phyloP scores from a whole-genome alignment of 1,140 invertebrate genomes.

The Riptortus pedestris region DNA sequence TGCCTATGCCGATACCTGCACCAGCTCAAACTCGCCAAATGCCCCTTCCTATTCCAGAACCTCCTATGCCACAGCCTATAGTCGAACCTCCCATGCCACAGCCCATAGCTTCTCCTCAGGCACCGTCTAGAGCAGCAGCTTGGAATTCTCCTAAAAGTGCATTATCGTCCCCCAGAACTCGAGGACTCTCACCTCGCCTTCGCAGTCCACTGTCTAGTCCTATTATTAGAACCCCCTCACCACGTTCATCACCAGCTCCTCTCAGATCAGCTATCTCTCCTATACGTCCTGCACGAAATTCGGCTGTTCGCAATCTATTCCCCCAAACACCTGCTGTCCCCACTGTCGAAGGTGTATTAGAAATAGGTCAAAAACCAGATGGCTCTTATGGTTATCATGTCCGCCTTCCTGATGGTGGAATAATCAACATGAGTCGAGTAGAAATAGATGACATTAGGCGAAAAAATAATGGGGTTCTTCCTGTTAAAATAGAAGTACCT shows the following conservation, averaged over 20 bases:
- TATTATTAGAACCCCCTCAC: neutral
- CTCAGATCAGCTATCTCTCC: neutral
- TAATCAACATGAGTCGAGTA: conserved; percentile 7
- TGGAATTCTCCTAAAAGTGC: neutral
- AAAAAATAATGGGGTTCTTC: conserved; percentile 18
- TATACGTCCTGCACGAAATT: neutral
- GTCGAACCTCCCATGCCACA: conserved; percentile 4
- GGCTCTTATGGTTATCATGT: conserved; percentile 22
- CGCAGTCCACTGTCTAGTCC: neutral
- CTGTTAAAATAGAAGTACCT: conserved; percentile 11
- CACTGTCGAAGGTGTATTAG: conserved; percentile 12
- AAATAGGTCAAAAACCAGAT: conserved; percentile 14
- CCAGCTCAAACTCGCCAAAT: neutral
- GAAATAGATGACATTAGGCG: conserved; percentile 18
- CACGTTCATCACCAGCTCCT: neutral
- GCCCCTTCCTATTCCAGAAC: conserved; percentile 6
- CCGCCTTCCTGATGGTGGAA: conserved; percentile 22
- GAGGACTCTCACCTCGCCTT: neutral
- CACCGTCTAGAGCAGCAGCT: neutral
- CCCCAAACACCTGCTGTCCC: neutral
- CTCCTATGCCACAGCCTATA: neutral
- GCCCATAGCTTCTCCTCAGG: neutral
- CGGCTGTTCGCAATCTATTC: conserved; percentile 5
- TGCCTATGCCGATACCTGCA: neutral
- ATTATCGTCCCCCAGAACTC: neutral